A percentile compares a stretch with the other conserved stretches of the same genome.
These are phyloP conservation scores for Ophonus ardosiacus DNA, from an alignment of 2,888 invertebrate genomes.

Conservation along the genomic window DNA sequence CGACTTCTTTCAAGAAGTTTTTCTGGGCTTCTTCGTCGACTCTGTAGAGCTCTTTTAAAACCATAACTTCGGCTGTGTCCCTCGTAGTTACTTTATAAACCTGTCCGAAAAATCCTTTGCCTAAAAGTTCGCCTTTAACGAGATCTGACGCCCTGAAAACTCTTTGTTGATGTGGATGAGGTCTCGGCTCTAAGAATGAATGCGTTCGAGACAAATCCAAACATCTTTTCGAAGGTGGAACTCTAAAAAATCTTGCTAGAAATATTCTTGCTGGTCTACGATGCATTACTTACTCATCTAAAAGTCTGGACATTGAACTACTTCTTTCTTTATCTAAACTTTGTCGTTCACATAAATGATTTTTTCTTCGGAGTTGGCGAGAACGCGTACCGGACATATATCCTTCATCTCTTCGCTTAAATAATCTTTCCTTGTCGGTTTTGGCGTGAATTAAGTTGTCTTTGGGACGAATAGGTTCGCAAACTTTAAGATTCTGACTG, in stretches of 20 bases:
- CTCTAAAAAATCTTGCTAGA: conserved; percentile 70
- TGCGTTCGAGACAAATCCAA: conserved; percentile 89
- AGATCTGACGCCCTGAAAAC: conserved; percentile 96
- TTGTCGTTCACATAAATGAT: conserved; percentile 74
- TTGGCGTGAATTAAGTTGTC: conserved; percentile 66
- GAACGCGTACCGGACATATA: conserved; percentile 81
- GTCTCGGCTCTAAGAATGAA: conserved; percentile 87
- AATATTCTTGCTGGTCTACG: neutral
- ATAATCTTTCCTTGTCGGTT: conserved; percentile 76
- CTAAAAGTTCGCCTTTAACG: conserved; percentile 91
- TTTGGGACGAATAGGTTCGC: conserved; percentile 66
- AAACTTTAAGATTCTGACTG: conserved; percentile 57
- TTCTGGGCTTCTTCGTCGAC: conserved; percentile 96
- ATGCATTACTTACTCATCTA: conserved; percentile 81
- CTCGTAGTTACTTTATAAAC: conserved; percentile 94
- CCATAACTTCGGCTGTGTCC: conserved; percentile 95
- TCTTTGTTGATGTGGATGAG: conserved; percentile 77
- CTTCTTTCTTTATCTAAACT: conserved; percentile 86
- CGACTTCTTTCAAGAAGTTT: conserved; percentile 96
- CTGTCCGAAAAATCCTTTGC: conserved; percentile 95
- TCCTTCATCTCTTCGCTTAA: conserved; percentile 80
- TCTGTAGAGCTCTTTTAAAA: conserved; percentile 91
- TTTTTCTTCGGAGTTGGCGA: conserved; percentile 79
- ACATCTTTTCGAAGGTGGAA: conserved; percentile 73
- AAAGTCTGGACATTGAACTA: conserved; percentile 89